Base-by-base conservation (phyloP, 2,113 vertebrate species). In the Ammodytes marinus region DNA sequence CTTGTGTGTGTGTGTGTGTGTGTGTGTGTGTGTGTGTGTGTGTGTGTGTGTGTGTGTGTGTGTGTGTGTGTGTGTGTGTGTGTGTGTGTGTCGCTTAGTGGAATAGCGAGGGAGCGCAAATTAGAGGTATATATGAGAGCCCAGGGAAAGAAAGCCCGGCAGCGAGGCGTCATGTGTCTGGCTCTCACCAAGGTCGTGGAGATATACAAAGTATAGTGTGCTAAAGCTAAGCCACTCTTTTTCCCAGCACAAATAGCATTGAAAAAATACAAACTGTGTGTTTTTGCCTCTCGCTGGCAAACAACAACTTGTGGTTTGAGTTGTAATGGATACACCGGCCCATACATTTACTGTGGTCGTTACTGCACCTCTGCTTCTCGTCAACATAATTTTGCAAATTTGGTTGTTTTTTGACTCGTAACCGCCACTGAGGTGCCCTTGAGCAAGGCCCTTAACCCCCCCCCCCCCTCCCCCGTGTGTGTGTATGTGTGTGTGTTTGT, bases 1-100 rank as follows among this genome's bases (percentile, higher is more conserved):
- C 88, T 80, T 86, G 68, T 83, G 64, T 37, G 71, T 8, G 54
- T n/a, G 71, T 77, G 84, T 15, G 47, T 45, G 46, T 69, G 80
- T 42, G 73, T 7, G 49, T 57, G 57, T 77, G 57, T 73, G 76
- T 19, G 67, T 14, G 46, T 35, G 43, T 79, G 81, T 45, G 64
- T 76, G 45, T 65, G 27, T 27, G 47, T 86, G 71, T 85, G 64
- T 37, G 71, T 8, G 54, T n/a, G 71, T 77, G 84, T 15, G 47
- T 45, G 46, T 72, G 80, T 42, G 73, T 7, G 49, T 57, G 57
- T 77, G 57, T 73, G 76, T 19, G 67, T 14, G 46, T 35, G 43
- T 79, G 81, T 45, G 64, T 76, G 45, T 65, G 27, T 9, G 47
- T 27, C 27, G 27, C 27, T 27, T 43, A 35, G 40, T 42, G 69